Evolutionary conservation across 2,113 vertebrate genomes (phyloP), one percentile per base, ranked within the genome.

Genomic region (Artemisiospiza belli): DNA sequence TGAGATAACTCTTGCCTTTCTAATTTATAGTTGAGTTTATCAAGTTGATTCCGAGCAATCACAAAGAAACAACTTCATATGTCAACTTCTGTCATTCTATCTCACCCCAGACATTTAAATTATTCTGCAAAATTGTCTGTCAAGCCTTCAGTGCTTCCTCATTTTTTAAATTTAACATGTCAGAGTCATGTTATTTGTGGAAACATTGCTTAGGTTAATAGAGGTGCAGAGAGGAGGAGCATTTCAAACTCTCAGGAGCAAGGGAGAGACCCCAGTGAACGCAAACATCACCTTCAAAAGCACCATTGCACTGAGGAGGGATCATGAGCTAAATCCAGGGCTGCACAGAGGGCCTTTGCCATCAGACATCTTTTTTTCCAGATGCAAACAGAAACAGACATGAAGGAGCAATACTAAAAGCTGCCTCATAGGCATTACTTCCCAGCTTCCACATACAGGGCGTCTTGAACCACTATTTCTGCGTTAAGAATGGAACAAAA

Each of bases 121-220:
- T 73, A 61, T 78, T 83, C 62, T 74, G 39, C 31, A 94, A 94
- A 94, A 87, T 64, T 87, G 9, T 52, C 86, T 90, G 83, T 82
- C 83, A 92, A 92, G 12, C 2, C 33, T 54, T 70, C 85, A 62
- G 7, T 24, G 5, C 55, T 80, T 80, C 33, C 9, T 58, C 21
- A 49, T 73, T 11, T 54, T 39, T 25, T n/a, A 47, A 78, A 79
- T 85, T 77, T 76, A 77, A 37, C 10, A 4, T 44, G 35, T 15
- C 33, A 88, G 35, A 61, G 19, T 58, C 39, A 63, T 59, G 25
- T 47, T 87, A 67, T 83, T 88, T 77, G 55, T 70, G 19, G 33
- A 70, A 91, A 67, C 27, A n/a, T 16, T 43, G 37, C 21, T 87
- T 49, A 64, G 25, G 3, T 22, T 87, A 76, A 68, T 16, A 27